Conservation (phyloP, 2,888 invertebrate species). For the Andrena fulva region DNA sequence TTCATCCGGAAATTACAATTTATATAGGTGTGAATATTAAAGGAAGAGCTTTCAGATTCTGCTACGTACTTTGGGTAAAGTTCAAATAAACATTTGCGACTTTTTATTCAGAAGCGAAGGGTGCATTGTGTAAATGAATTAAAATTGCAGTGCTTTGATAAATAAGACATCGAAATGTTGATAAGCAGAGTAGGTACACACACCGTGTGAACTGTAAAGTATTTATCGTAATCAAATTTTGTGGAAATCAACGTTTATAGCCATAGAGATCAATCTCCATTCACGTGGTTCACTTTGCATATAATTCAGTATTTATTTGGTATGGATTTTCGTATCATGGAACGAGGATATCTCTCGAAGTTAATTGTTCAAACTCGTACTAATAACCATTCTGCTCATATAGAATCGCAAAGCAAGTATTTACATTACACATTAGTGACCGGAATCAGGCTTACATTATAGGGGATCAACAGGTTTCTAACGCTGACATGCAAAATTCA, state of each 20-base stretch:
- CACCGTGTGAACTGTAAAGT: background rate
- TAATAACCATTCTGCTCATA: background rate
- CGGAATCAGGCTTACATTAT: background rate
- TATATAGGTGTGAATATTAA: too few species aligned
- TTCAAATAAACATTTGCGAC: too few species aligned
- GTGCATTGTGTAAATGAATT: too few species aligned
- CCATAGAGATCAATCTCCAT: too few species aligned
- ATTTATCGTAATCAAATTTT: background rate
- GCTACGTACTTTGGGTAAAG: too few species aligned
- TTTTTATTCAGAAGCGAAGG: too few species aligned
- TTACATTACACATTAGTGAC: background rate
- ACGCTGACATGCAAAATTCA: background rate
- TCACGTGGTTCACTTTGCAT: too few species aligned
- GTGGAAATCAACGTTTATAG: background rate
- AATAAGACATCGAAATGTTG: too few species aligned
- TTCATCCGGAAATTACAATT: too few species aligned
- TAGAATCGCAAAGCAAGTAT: conserved; percentile 31
- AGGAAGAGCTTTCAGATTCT: too few species aligned
- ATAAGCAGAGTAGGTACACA: background rate
- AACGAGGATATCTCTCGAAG: background rate
- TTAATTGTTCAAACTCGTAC: background rate
- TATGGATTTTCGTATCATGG: background rate
- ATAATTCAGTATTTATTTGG: background rate
- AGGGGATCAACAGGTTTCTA: conserved; percentile 26
- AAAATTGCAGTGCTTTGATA: too few species aligned